Conservation (phyloP, 1,140 invertebrate species). For the Magallana ariakensis region DNA sequence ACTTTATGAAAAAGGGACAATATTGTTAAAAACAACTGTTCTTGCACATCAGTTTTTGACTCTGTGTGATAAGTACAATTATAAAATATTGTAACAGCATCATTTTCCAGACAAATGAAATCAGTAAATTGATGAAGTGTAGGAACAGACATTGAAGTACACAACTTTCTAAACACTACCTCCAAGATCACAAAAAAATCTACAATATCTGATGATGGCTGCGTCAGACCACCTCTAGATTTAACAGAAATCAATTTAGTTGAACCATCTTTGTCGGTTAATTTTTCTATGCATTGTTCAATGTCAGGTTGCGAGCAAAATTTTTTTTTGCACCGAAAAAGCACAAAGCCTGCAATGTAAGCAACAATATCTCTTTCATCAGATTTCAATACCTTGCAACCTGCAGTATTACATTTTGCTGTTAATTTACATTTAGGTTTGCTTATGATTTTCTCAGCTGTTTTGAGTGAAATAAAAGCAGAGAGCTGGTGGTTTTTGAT, state of each 20-base stretch:
- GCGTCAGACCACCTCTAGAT: background rate
- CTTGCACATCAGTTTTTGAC: background rate
- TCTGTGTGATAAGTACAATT: background rate
- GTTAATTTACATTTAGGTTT: background rate
- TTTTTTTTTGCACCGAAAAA: background rate
- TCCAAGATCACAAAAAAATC: background rate
- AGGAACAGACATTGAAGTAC: background rate
- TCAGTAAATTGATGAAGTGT: constrained; percentile 1
- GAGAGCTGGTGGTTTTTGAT: background rate
- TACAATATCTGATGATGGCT: background rate
- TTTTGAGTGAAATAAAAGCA: background rate
- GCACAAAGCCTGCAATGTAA: constrained; percentile 33
- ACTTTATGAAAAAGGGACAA: constrained; percentile 8
- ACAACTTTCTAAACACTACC: background rate
- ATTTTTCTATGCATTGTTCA: background rate
- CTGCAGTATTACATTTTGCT: background rate
- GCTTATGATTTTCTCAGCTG: background rate
- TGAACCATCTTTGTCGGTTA: no score
- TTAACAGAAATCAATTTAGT: constrained; percentile 25
- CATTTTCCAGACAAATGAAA: background rate
- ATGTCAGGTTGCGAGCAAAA: background rate
- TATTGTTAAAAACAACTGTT: background rate
- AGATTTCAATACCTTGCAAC: background rate
- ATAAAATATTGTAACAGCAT: background rate
- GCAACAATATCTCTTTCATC: no score